phyloP scores from a whole-genome alignment of 2,888 invertebrate species.

The Leucophora obtusa region DNA sequence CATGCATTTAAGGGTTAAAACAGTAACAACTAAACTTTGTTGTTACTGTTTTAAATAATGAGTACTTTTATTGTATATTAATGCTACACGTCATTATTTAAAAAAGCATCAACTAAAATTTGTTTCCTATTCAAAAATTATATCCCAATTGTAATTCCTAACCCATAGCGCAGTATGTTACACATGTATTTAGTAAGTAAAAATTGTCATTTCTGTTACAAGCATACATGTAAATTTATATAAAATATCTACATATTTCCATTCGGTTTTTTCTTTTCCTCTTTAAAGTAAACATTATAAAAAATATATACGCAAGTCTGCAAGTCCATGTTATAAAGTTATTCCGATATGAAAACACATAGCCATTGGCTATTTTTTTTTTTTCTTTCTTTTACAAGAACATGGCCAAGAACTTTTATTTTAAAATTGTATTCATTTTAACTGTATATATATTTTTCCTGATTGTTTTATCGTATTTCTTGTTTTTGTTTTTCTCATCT shows the following conservation, averaged over 20 bases:
- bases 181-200: too few relatives aligned
- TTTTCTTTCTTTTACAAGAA: slow-evolving; percentile 11
- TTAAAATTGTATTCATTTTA: background rate
- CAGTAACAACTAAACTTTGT: too few relatives aligned
- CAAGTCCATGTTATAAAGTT: slow-evolving; percentile 57
- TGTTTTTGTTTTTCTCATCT: slow-evolving; percentile 12
- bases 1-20: too few relatives aligned
- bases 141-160: too few relatives aligned
- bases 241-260: background rate
- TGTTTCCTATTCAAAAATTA: too few relatives aligned
- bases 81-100: too few relatives aligned
- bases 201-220: too few relatives aligned
- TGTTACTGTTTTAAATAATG: too few relatives aligned
- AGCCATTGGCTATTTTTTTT: slow-evolving; percentile 40
- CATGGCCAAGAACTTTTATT: slow-evolving; percentile 63
- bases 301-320: background rate
- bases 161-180: too few relatives aligned
- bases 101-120: too few relatives aligned
- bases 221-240: background rate
- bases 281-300: background rate
- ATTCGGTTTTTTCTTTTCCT: background rate
- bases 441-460: background rate
- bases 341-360: slow-evolving; percentile 56
- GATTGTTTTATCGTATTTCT: background rate
- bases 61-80: too few relatives aligned